Percentiles rank a stretch among this genome's conserved stretches.
Conservation (phyloP, 2,113 vertebrate species). For the Vidua macroura region DNA sequence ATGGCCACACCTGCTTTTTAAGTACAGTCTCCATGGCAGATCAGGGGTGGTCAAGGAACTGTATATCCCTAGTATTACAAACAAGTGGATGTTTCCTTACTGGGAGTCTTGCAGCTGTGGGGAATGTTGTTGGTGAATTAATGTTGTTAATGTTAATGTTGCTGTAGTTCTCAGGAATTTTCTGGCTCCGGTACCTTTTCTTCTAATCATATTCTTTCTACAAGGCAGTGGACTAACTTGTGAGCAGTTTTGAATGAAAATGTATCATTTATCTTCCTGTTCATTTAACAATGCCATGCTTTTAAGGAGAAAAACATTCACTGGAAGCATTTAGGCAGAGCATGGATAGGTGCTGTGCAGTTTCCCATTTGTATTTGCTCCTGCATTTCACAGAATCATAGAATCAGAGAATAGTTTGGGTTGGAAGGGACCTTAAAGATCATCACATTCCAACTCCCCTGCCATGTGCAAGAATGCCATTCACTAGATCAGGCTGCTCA, state of each 20-base stretch:
- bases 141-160: not conserved
- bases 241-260: not conserved
- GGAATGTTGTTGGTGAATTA: not conserved
- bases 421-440: not conserved
- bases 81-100: not conserved
- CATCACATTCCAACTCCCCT: not conserved
- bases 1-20: not conserved
- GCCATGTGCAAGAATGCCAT: not conserved
- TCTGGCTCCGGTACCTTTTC: not conserved
- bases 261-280: not conserved
- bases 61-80: not conserved
- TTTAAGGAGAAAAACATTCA: not conserved
- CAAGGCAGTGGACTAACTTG: not conserved
- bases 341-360: not conserved
- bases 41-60: not conserved
- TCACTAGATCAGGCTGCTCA: not conserved
- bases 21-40: not conserved
- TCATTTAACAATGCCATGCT: not conserved
- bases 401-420: not conserved
- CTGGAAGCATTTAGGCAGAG: not conserved
- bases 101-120: not conserved
- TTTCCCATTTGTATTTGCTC: not conserved
- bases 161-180: not conserved
- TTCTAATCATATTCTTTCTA: not conserved
- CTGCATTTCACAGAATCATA: not conserved